Evolutionary conservation across 2,888 invertebrate species (phyloP).

Genomic region (Pachymerium ferrugineum): DNA sequence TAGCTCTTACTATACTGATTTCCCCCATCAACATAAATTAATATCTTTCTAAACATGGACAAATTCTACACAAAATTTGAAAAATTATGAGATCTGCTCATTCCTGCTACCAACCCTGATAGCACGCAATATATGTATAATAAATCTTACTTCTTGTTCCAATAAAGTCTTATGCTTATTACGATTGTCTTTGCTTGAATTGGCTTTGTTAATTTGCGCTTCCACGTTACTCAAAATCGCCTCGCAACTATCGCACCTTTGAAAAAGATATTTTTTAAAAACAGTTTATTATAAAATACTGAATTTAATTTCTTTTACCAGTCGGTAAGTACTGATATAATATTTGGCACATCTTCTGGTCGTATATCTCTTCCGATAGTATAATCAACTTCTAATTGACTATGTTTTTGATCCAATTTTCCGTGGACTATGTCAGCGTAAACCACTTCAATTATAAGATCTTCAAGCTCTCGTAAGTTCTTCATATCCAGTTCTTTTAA

Average conservation of each 20-base stretch:
- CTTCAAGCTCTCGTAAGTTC: slow-evolving; percentile 89
- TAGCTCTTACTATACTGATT: background rate
- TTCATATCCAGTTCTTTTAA: slow-evolving; percentile 81
- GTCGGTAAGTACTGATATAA: slow-evolving; percentile 57
- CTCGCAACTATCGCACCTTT: slow-evolving; percentile 82
- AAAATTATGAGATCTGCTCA: too few species aligned
- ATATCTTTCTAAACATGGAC: background rate
- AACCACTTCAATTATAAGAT: slow-evolving; percentile 96
- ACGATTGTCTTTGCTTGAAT: slow-evolving; percentile 73
- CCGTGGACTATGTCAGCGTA: slow-evolving; percentile 95
- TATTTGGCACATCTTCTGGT: slow-evolving; percentile 71
- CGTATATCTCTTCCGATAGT: slow-evolving; percentile 89
- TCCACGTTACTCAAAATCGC: slow-evolving; percentile 82
- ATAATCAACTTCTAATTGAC: slow-evolving; percentile 86
- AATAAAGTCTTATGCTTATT: slow-evolving; percentile 72
- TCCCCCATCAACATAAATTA: background rate
- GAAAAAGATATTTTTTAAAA: slow-evolving; percentile 31
- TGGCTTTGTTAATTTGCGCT: slow-evolving; percentile 79
- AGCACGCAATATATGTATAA: background rate
- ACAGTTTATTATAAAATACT: background rate
- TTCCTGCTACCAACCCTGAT: too few species aligned
- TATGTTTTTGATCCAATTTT: slow-evolving; percentile 91
- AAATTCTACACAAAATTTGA: too few species aligned
- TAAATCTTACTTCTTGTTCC: slow-evolving; percentile 70
- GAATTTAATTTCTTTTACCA: slow-evolving; percentile 37